A percentile compares a stretch with the other conserved stretches of the same genome.
These are phyloP conservation scores for Homarus gammarus DNA, from an alignment of 2,888 invertebrate genomes.

Conservation along the genomic window DNA sequence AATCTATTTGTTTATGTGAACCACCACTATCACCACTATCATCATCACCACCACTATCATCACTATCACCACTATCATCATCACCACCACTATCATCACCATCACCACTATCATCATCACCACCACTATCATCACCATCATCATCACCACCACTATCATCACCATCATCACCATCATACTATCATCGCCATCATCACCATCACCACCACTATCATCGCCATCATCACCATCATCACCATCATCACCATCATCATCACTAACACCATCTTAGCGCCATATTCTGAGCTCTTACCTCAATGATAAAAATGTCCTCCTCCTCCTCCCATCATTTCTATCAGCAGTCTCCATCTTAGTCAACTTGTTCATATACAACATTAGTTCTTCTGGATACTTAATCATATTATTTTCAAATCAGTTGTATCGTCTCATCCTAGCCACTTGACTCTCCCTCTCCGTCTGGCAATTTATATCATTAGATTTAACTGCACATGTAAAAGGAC, in stretches of 20 bases:
- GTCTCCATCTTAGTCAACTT: neutral
- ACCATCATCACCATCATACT: too few relatives aligned
- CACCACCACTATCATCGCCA: too few relatives aligned
- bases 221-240: too few relatives aligned
- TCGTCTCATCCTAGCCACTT: neutral
- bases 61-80: neutral
- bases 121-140: neutral
- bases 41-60: too few relatives aligned
- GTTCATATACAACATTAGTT: neutral
- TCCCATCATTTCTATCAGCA: constrained; percentile 24
- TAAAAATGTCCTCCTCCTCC: neutral
- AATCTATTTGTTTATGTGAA: too few relatives aligned
- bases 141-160: too few relatives aligned
- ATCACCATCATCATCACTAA: neutral
- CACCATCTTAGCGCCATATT: neutral
- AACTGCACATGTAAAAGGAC: too few relatives aligned
- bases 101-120: neutral
- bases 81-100: neutral
- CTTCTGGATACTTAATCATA: constrained; percentile 16
- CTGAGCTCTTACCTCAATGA: neutral
- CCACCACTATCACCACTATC: too few relatives aligned
- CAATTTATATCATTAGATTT: too few relatives aligned
- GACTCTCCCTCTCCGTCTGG: too few relatives aligned
- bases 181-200: too few relatives aligned
- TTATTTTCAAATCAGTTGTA: constrained; percentile 2